A percentile compares a stretch with the other conserved stretches of the same genome.
Conservation (phyloP, 2,113 vertebrate species). For the Athene noctua region DNA sequence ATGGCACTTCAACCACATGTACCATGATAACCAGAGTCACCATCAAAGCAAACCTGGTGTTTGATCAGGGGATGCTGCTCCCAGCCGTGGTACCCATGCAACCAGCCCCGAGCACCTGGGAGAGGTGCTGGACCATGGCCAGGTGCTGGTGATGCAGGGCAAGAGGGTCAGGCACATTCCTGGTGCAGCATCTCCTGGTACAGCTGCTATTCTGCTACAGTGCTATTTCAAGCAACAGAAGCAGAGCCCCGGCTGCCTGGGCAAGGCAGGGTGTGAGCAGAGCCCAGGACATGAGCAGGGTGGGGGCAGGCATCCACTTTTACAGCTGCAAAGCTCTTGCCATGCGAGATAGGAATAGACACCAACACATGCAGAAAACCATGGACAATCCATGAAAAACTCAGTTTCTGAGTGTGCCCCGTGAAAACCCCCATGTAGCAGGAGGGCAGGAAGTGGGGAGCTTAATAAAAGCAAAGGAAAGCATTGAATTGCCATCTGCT, state of each 20-base stretch:
- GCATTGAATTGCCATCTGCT: not conserved
- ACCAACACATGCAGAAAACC: not conserved
- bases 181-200: not conserved
- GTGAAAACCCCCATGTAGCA: not conserved
- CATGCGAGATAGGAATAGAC: not conserved
- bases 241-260: not conserved
- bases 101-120: not conserved
- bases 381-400: accelerated
- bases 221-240: not conserved
- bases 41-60: not conserved
- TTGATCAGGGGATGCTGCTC: not conserved
- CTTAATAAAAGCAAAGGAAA: not conserved
- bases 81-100: accelerated
- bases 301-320: not conserved
- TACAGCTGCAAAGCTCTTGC: not conserved
- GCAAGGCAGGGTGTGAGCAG: not conserved
- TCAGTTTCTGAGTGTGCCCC: not conserved
- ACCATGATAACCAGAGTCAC: not conserved
- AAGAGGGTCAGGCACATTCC: not conserved
- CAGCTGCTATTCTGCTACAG: not conserved
- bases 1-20: accelerated
- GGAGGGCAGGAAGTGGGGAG: not conserved
- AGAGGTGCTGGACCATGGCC: not conserved
- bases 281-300: not conserved
- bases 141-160: accelerated